Conservation (phyloP, 2,113 vertebrate species). For the Morone saxatilis region DNA sequence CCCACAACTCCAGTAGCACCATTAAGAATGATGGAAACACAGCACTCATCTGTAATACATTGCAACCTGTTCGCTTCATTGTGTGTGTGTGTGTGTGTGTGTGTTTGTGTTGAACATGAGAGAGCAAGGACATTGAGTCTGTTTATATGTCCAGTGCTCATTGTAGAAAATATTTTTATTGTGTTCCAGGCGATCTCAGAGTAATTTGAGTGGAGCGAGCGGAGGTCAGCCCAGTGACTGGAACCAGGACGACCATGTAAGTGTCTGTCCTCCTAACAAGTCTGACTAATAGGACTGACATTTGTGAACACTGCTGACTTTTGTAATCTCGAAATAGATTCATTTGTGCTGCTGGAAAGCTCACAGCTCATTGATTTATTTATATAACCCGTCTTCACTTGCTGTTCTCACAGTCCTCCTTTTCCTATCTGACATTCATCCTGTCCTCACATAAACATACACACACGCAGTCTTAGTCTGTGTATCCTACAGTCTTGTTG, state of each 20-base stretch:
- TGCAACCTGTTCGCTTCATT: neutral
- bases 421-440: neutral
- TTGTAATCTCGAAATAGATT: constrained; percentile 30
- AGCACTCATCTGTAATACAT: constrained; percentile 28
- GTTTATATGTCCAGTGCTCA: constrained; percentile 6
- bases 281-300: constrained; percentile 44
- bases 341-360: constrained; percentile 23
- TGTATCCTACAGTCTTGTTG: constrained; percentile 19
- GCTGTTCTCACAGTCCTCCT: constrained; percentile 14
- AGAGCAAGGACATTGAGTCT: neutral
- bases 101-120: neutral
- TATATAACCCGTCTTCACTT: constrained; percentile 31
- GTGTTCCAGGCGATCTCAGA: constrained; percentile 88
- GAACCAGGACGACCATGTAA: constrained; percentile 91
- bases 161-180: constrained; percentile 29
- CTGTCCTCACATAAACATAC: neutral
- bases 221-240: constrained; percentile 90
- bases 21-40: constrained; percentile 4
- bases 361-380: constrained; percentile 49
- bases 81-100: neutral
- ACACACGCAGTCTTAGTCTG: constrained; percentile 28
- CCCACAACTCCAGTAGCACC: constrained; percentile 5
- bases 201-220: constrained; percentile 90
- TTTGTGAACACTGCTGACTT: constrained; percentile 42
- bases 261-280: constrained; percentile 55